Base-by-base conservation (phyloP, 2,888 invertebrate species). In the Cetonia aurata region DNA sequence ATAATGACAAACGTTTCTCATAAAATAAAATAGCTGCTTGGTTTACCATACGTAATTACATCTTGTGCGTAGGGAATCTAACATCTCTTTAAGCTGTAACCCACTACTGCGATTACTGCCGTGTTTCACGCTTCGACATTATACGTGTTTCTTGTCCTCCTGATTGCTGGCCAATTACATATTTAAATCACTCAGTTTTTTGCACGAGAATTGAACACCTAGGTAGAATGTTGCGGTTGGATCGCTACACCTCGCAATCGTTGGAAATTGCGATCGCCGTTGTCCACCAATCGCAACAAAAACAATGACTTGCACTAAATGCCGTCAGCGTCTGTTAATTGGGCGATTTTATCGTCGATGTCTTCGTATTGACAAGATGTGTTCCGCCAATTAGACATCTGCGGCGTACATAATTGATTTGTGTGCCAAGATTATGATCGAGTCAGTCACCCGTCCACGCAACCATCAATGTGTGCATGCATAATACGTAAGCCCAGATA, bases 291-390 rank as follows among this genome's bases (percentile, higher is more conserved):
- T 25, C 17, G 13, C 46, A 48, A 48, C 31, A 48, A 62, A 62
- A 33, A 62, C 48, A 48, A 33, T 62, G 62, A 62, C 62, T 62
- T 62, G 62, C 62, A 48, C 25, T 15, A 62, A 62, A 48, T 17
- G 37, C 8, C 46, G 48, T 62, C 48, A 48, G 48, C 62, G 48
- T 62, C 15, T 48, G 44, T 62, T 62, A 48, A 62, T 62, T 62
- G 46, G 62, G 3, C 15, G 46, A 62, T 62, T 13, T 62, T 62
- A 31, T 62, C 48, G n/a, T 17, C 15, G 56, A 37, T 8, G 41
- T 37, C 37, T 13, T 41, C 56, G 41, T 41, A 48, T 48, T 62
- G 62, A 48, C 62, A 62, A 62, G 48, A 48, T 33, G 48, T 48
- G 48, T 62, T 62, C 17, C 33, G 13, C 37, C 62, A 62, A 62